A percentile compares a stretch with the other conserved stretches of the same genome.
Evolutionary conservation across 2,113 vertebrate genomes (phyloP).

Genomic region (Ancistrus triradiatus): DNA sequence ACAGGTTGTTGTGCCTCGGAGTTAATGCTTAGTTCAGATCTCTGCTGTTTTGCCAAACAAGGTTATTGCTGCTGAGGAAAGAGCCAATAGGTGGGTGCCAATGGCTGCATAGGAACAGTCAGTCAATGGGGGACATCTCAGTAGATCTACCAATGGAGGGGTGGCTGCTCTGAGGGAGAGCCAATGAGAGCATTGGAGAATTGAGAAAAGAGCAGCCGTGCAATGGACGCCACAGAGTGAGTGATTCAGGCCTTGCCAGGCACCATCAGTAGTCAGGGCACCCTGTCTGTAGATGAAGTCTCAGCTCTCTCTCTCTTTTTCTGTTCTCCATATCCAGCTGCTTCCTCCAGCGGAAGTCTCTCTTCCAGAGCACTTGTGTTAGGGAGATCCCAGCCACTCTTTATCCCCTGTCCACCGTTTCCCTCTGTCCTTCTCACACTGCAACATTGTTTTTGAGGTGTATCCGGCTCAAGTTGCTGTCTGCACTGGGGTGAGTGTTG

Average conservation of each 20-base stretch:
- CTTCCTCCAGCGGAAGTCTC: slow-evolving; percentile 62
- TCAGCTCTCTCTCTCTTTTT: slow-evolving; percentile 48
- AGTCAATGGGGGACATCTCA: too few relatives aligned
- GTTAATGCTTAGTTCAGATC: not conserved
- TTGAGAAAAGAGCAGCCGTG: slow-evolving; percentile 16
- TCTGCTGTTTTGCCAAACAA: slow-evolving; percentile 44
- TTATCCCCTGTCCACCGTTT: slow-evolving; percentile 45
- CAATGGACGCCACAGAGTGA: slow-evolving; percentile 14
- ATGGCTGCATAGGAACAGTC: slow-evolving; percentile 18
- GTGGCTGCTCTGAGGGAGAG: slow-evolving; percentile 15
- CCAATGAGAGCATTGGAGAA: slow-evolving; percentile 16
- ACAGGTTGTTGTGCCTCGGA: slow-evolving; percentile 40
- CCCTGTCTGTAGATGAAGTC: slow-evolving; percentile 55
- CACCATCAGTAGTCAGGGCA: slow-evolving; percentile 47
- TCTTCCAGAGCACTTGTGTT: slow-evolving; percentile 57
- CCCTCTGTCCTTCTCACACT: slow-evolving; percentile 41
- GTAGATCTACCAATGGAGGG: slow-evolving; percentile 18
- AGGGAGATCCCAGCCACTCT: slow-evolving; percentile 48
- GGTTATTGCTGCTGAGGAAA: slow-evolving; percentile 26
- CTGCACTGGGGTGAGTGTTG: slow-evolving; percentile 47
- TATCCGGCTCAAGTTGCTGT: slow-evolving; percentile 58
- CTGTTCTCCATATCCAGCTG: slow-evolving; percentile 66
- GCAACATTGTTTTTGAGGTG: slow-evolving; percentile 55
- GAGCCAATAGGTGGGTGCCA: slow-evolving; percentile 28
- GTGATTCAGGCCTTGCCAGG: slow-evolving; percentile 7